Base-by-base conservation (phyloP, 2,113 vertebrate genomes). In the Pholis gunnellus region DNA sequence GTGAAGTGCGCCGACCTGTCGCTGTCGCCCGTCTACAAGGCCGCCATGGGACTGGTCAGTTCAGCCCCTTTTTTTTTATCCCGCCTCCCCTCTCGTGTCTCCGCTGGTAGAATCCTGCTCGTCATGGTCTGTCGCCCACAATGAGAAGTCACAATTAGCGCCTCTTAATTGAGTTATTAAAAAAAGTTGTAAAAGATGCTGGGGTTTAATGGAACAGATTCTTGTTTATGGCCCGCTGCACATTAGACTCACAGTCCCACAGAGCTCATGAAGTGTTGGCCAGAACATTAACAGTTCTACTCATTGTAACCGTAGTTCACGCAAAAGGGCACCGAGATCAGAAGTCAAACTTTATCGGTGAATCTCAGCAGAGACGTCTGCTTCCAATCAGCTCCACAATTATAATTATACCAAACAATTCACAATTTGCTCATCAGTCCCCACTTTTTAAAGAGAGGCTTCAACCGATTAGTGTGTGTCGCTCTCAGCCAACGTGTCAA, bases 1-100 rank as follows among this genome's bases (percentile, higher is more conserved):
- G 97, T 98, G 81, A 97, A 97, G 90, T 98, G 97, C 0, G 97
- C 97, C 0, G 97, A 98, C 82, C 95, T 98, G 29, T 98, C 97
- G 0, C 93, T 98, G 76, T 98, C 97, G 0, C 97, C 97, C 0
- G 84, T 97, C 85, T 96, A 98, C 92, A 97, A 97, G 2, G 97
- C 97, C 0, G 97, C 96, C 59, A 94, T 95, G 72, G 97, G 97
- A 90, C 74, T 97, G 97, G 97, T 98, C 82, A 95, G 97, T 96
- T 80, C n/a, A 9, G 29, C 73, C 31, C 44, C 14, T 31, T 70
- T 46, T 65, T 48, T 31, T 31, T 34, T 46, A 61, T 48, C 31
- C 56, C 38, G 7, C 6, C 1, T 40, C 7, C n/a, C n/a, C 15
- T 4, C 20, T 2, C 83, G 34, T 67, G 68, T 83, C 74, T 54